Conservation (phyloP, 2,888 invertebrate genomes). For the Diplazon laetatorius region DNA sequence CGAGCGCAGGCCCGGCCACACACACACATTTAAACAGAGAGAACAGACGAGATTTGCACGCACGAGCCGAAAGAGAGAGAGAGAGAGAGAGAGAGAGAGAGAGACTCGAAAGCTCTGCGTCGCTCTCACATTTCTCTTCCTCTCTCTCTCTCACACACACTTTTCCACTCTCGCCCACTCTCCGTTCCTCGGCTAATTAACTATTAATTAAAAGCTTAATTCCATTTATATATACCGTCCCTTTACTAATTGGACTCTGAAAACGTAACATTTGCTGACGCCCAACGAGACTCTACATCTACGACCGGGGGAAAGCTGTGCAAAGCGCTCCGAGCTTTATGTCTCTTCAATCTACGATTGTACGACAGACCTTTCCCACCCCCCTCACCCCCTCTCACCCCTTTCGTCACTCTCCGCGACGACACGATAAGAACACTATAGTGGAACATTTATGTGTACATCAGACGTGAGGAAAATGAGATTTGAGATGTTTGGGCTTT, state of each 20-base stretch:
- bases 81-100: too few relatives aligned
- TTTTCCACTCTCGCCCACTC: conserved; percentile 6
- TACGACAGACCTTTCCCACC: neutral
- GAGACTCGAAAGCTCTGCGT: too few relatives aligned
- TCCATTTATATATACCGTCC: conserved; percentile 78
- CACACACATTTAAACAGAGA: conserved; percentile 56
- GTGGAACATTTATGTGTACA: too few relatives aligned
- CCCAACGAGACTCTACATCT: too few relatives aligned
- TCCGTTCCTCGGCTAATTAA: conserved; percentile 76
- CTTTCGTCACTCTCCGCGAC: too few relatives aligned
- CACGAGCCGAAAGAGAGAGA: too few relatives aligned
- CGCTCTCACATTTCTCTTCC: too few relatives aligned
- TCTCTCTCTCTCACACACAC: conserved; percentile 25
- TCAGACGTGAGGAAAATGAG: neutral
- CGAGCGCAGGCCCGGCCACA: conserved; percentile 60
- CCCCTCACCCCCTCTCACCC: too few relatives aligned
- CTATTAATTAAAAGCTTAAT: conserved; percentile 79
- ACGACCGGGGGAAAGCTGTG: conserved; percentile 5
- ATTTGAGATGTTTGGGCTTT: neutral
- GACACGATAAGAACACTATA: too few relatives aligned
- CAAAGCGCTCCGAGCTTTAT: neutral
- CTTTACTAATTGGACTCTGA: conserved; percentile 79
- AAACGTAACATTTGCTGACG: conserved; percentile 67
- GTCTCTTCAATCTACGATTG: conserved; percentile 1
- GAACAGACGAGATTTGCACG: conserved; percentile 29